phyloP scores from a whole-genome alignment of 1,140 invertebrate species.

The Drosophila athabasca region DNA sequence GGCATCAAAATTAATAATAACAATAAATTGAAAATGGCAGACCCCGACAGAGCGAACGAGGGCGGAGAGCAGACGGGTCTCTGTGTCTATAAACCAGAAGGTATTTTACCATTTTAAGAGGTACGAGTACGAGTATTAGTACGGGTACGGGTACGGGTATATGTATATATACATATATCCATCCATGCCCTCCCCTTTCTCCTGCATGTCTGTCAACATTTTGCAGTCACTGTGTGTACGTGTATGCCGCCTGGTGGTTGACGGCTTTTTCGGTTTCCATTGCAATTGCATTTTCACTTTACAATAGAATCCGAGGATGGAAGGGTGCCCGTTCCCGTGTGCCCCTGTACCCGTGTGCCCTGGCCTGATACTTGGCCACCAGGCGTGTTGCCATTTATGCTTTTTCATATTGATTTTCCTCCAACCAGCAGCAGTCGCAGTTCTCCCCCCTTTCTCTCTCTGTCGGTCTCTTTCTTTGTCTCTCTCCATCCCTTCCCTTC shows the following conservation, averaged over 20 bases:
- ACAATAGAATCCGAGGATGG: conserved; percentile 41
- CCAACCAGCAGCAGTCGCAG: too few species aligned
- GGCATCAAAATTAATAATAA: conserved; percentile 79
- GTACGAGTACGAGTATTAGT: conserved; percentile 6
- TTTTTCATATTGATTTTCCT: conserved; percentile 75
- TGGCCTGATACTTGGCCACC: conserved; percentile 58
- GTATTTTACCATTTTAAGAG: conserved; percentile 54
- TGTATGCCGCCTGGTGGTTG: conserved; percentile 58
- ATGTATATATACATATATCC: conserved; percentile 11
- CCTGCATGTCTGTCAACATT: conserved; percentile 63
- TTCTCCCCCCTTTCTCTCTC: background rate
- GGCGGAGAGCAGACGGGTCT: conserved; percentile 4
- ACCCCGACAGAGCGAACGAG: conserved; percentile 27
- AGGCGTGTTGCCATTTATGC: conserved; percentile 70
- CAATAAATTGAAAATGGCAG: conserved; percentile 82
- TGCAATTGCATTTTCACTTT: conserved; percentile 53
- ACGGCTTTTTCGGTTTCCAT: conserved; percentile 57
- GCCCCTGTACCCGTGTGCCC: background rate
- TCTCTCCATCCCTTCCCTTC: background rate
- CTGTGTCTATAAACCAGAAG: conserved; percentile 36
- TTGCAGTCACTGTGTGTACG: conserved; percentile 28
- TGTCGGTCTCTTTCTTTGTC: background rate
- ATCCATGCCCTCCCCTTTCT: background rate
- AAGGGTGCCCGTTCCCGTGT: background rate
- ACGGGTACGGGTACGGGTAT: background rate